Evolutionary conservation across 2,888 invertebrate species (phyloP), one percentile per base, ranked within the genome.

Genomic region (Conus canariensis): DNA sequence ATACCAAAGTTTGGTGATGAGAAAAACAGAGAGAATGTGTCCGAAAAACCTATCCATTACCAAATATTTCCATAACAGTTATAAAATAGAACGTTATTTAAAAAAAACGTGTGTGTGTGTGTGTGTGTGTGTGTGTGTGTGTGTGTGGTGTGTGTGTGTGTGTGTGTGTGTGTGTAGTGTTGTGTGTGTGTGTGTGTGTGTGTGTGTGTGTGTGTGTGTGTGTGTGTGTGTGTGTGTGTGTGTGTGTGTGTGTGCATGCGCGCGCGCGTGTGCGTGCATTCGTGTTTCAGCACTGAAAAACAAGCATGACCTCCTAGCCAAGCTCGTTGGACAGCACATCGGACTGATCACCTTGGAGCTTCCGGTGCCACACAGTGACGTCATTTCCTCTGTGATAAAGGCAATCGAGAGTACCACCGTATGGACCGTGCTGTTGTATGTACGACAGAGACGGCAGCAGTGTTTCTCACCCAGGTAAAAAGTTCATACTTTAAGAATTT

Each of bases 171-270:
- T 70, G 70, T 70, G 70, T 70, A 8, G 3, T 4, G 3, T 30
- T 80, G 80, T 30, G 80, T 80, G 80, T 80, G 80, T 30, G 80
- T 80, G 80, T 30, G 80, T 80, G 80, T 30, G 80, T 80, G 80
- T 30, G 80, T 80, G 80, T 30, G 80, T 12, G 80, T 30, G 80
- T 30, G 80, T 30, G 25, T 80, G 80, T 30, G 25, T 80, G 30
- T 30, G 80, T 30, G 9, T 80, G 30, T 80, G 80, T 80, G 80
- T 80, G 80, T 80, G 30, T 80, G 80, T 30, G 9, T 80, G 30
- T 80, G 80, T 80, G 80, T 80, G 80, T 80, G 30, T 80, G 30
- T 80, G 80, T 80, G 80, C 14, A 30, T 80, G 80, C 10, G 45
- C 25, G 80, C 30, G 80, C 30, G 80, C 30, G 30, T 30, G 80